Evolutionary conservation across 2,888 invertebrate genomes (phyloP), one percentile per base, ranked within the genome.

Genomic region (Andrena dorsata): DNA sequence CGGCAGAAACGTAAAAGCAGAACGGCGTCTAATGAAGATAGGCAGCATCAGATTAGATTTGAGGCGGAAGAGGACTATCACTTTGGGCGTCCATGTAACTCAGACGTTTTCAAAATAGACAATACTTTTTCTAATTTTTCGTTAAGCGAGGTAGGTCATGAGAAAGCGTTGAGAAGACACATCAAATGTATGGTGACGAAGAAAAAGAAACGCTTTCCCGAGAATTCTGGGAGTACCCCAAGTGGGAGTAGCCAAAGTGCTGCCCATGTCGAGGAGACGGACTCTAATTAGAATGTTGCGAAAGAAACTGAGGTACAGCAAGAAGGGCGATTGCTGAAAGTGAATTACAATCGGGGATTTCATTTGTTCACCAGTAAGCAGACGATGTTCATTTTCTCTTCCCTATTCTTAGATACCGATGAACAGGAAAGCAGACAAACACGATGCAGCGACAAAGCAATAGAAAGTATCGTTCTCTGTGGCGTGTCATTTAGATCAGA

Each of bases 51-150:
- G 4, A 53, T 47, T 20, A 10, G 3, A 7, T 20, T 51, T 16
- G 20, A 32, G 8, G 13, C 16, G 0, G 16, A 69, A 4, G 8
- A 58, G 8, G 30, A 63, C 35, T 8, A 13, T 1, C 2, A 0
- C 2, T 60, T 23, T 3, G 35, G 6, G 0, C 16, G 6, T 1
- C 23, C 10, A 20, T 79, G 72, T 20, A 56, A 68, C 10, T 47
- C 72, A 0, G 30, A 80, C 0, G 7, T 13, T 1, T 72, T 80
- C 23, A 30, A 26, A 23, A 68, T 79, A 49, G 41, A 81, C 26
- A 53, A 47, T 49, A 8, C 61, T 13, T 74, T 74, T 28, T 60
- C 69, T 1, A 53, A 81, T 35, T 81, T 81, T 32, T 74, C 60
- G n/a, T 53, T 81, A 0, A 1, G 0, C 0, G 20, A 41, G 3